phyloP scores from a whole-genome alignment of 2,113 vertebrate genomes.

The Pampusana beccarii region DNA sequence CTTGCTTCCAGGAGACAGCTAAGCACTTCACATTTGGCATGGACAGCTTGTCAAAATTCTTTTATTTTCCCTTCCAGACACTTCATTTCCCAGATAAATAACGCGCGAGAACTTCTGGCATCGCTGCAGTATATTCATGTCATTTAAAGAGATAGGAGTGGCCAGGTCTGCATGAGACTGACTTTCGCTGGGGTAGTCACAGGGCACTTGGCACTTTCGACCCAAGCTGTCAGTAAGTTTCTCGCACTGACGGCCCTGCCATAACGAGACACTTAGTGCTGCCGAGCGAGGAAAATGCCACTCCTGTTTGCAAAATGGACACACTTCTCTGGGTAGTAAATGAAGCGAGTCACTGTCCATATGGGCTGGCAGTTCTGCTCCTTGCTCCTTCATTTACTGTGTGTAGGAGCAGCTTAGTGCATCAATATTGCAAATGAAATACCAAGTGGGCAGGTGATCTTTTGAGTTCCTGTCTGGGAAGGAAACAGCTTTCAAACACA shows the following conservation, averaged over 20 bases:
- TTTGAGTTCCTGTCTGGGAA: not conserved
- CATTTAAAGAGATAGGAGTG: not conserved
- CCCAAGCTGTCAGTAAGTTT: not conserved
- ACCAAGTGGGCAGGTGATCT: not conserved
- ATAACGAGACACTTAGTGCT: not conserved
- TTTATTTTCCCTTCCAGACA: not conserved
- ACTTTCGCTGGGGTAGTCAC: not conserved
- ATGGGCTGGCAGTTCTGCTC: not conserved
- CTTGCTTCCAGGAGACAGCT: not conserved
- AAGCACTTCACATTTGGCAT: not conserved
- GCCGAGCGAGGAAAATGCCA: not conserved
- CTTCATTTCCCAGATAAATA: not conserved
- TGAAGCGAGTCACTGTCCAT: not conserved
- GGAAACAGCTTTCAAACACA: not conserved
- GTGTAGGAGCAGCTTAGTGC: not conserved
- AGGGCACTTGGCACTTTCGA: not conserved
- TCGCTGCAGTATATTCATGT: not conserved
- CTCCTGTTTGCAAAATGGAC: not conserved
- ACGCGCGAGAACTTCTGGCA: not conserved
- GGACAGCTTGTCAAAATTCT: not conserved
- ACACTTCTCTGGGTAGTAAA: not conserved
- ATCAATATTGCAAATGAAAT: conserved; percentile 11
- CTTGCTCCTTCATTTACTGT: conserved; percentile 27
- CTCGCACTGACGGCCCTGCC: not conserved
- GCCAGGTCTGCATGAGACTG: not conserved